Evolutionary conservation across 30 jellyfish, hydroid and myxozoan species (phyloP).

Genomic region (Sanderia malayensis): DNA sequence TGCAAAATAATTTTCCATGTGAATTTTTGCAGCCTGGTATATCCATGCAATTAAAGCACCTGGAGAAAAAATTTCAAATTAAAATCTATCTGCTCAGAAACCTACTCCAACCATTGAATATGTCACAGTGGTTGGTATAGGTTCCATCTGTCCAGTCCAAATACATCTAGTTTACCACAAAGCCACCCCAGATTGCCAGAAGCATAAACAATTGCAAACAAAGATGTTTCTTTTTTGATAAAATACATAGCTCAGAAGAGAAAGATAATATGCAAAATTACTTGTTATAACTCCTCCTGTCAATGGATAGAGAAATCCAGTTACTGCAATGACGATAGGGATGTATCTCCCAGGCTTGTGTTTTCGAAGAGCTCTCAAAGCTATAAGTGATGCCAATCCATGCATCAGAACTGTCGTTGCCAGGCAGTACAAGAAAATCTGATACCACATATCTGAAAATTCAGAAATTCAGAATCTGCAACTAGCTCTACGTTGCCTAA

Average conservation of each 20-base stretch:
- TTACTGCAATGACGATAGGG: slow-evolving; percentile 67
- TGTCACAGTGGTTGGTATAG: no score
- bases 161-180: no score
- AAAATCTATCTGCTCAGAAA: no score
- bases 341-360: slow-evolving; percentile 81
- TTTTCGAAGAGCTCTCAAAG: slow-evolving; percentile 75
- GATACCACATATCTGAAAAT: slow-evolving; percentile 89
- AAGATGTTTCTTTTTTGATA: no score
- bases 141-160: no score
- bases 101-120: no score
- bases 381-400: slow-evolving; percentile 86
- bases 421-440: slow-evolving; percentile 86
- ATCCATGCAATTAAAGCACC: slow-evolving; percentile 96
- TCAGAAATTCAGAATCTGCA: background rate
- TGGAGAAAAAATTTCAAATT: no score
- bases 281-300: slow-evolving; percentile 97
- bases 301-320: slow-evolving; percentile 89
- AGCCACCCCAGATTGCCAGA: no score
- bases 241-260: no score
- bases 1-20: slow-evolving; percentile 82
- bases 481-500: no score
- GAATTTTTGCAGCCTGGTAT: slow-evolving; percentile 77
- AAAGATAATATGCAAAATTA: slow-evolving; percentile 34
- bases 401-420: slow-evolving; percentile 90
- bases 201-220: no score